phyloP scores from a whole-genome alignment of 2,888 invertebrate species.

The Eristalis intricaria region DNA sequence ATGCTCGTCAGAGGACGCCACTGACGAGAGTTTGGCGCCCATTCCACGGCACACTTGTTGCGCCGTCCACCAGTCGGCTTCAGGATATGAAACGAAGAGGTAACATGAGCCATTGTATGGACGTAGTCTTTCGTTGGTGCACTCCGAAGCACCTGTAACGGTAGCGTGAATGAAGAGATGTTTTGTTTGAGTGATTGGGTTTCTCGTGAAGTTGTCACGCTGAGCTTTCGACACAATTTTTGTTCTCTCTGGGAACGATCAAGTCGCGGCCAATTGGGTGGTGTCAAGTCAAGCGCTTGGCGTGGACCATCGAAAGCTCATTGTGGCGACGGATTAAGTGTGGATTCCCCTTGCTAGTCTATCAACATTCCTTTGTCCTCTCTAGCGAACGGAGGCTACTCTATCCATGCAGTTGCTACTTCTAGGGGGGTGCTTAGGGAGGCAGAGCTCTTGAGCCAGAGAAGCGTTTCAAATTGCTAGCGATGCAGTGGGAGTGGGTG shows the following conservation, averaged over 20 bases:
- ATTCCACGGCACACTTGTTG: constrained; percentile 87
- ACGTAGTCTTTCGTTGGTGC: constrained; percentile 87
- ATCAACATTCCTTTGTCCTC: background rate
- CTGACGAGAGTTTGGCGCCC: constrained; percentile 87
- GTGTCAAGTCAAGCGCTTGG: background rate
- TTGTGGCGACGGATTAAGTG: background rate
- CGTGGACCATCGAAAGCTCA: constrained; percentile 10
- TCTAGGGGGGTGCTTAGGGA: background rate
- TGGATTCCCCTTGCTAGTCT: background rate
- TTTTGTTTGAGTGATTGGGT: background rate
- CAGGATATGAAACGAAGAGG: constrained; percentile 89
- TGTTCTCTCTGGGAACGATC: background rate
- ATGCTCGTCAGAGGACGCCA: constrained; percentile 87
- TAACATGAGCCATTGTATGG: constrained; percentile 88
- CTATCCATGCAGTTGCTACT: constrained; percentile 18
- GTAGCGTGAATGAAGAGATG: background rate
- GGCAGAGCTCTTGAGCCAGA: too few species aligned
- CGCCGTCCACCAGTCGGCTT: constrained; percentile 88
- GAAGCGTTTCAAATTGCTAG: background rate
- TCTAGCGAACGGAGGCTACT: constrained; percentile 1
- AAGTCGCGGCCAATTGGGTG: background rate
- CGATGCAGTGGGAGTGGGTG: background rate
- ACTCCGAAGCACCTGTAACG: constrained; percentile 84
- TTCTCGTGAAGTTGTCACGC: background rate
- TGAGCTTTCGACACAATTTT: constrained; percentile 12